Conservation (phyloP, 2,888 invertebrate genomes). For the Standfussiana lucernea region DNA sequence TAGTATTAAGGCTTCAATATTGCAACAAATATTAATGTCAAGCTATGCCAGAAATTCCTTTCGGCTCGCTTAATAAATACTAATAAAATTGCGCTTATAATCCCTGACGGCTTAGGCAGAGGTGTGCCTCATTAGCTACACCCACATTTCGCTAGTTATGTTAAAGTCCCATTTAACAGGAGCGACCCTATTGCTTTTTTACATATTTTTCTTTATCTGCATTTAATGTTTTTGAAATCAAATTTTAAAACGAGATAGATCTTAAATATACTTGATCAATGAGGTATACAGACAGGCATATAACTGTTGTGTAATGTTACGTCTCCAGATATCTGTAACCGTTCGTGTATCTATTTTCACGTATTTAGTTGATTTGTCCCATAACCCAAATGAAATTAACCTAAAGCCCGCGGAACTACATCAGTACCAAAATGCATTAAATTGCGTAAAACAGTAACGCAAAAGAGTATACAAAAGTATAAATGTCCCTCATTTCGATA, state of each 20-base stretch:
- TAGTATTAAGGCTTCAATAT: not conserved
- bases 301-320: not conserved
- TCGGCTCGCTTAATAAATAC: not conserved
- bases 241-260: not conserved
- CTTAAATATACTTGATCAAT: not conserved
- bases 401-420: not conserved
- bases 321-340: not conserved
- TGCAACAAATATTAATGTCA: not conserved
- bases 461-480: not conserved
- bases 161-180: not conserved
- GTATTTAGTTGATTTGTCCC: not conserved
- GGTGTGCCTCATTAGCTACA: not conserved
- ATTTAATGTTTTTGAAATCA: not conserved
- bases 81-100: not conserved
- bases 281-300: not conserved
- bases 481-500: not conserved
- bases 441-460: too few relatives aligned
- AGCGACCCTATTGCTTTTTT: not conserved
- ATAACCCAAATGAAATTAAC: not conserved
- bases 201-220: not conserved
- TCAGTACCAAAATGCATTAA: too few relatives aligned
- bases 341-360: not conserved
- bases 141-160: not conserved
- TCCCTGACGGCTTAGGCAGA: not conserved
- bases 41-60: not conserved